Base-by-base conservation (phyloP, 2,113 vertebrate species). In the Colossoma macropomum region DNA sequence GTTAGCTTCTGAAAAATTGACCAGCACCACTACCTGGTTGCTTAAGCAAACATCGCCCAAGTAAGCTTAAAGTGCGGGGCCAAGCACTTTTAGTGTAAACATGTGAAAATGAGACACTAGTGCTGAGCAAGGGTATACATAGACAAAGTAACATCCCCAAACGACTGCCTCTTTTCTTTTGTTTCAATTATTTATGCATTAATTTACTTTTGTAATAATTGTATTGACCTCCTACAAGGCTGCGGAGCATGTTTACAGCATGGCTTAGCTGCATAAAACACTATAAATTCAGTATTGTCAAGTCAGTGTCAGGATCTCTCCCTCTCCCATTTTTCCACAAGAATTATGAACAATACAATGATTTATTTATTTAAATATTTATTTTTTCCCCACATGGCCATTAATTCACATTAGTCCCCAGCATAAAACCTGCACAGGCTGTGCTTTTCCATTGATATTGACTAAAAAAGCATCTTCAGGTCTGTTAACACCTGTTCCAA, bases 401-500 rank as follows among this genome's bases (percentile, higher is more conserved):
- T 86, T 84, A 74, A 84, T 84, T 86, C 81, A 84, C 68, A 86
- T 86, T 81, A 80, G 81, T 80, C 27, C 23, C 54, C 62, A 79
- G 80, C 28, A 25, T 65, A 65, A 59, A 83, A 80, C 78, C 74
- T 74, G 74, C 60, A 81, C 50, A 66, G 45, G n/a, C 70, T 77
- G 78, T 41, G 21, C 50, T 73, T 87, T 85, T 52, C 71, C 23
- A 81, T 79, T 86, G 73, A 83, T 73, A 80, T 68, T 25, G 59
- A 79, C 78, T 85, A 86, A 85, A 88, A 83, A 85, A 81, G 48
- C 60, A 84, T 81, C 82, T 88, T 84, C 77, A 77, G 84, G 81
- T 83, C 75, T 80, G 86, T 73, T 73, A 83, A 85, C 87, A 89
- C 85, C 87, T 89, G 88, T 87, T 89, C 82, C 45, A 79, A 80